Percentiles rank a stretch among this genome's conserved stretches.
Conservation (phyloP, 2,113 vertebrate genomes). For the Theristicus caerulescens region DNA sequence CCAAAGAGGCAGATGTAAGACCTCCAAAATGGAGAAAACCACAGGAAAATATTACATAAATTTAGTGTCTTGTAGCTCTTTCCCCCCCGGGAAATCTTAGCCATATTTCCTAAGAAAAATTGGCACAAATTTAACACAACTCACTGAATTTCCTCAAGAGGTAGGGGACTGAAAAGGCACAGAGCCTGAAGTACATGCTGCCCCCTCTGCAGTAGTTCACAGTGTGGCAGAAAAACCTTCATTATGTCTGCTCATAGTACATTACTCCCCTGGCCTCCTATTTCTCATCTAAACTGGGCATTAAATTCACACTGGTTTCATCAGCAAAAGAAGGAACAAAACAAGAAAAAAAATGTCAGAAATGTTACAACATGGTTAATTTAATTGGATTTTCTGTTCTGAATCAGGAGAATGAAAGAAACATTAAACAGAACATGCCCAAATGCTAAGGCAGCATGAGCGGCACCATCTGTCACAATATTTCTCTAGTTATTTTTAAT, state of each 20-base stretch:
- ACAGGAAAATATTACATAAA: not conserved
- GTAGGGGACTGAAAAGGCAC: not conserved
- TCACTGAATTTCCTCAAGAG: conserved; percentile 9
- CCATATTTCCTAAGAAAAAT: not conserved
- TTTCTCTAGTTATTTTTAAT: conserved; percentile 74
- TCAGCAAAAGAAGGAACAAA: conserved; percentile 6
- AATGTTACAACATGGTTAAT: conserved; percentile 29
- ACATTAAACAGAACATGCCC: conserved; percentile 59
- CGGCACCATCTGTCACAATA: conserved; percentile 74
- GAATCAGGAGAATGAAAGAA: conserved; percentile 60
- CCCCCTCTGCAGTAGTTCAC: not conserved
- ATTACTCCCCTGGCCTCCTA: not conserved
- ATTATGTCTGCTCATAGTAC: not conserved
- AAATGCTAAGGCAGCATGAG: conserved; percentile 70
- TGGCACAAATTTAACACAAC: not conserved
- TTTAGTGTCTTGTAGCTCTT: not conserved
- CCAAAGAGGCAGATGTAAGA: not conserved
- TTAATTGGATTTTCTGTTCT: conserved; percentile 69
- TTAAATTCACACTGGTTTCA: not conserved
- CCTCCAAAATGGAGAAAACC: not conserved
- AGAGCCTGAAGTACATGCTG: not conserved
- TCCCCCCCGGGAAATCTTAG: not conserved
- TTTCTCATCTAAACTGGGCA: not conserved
- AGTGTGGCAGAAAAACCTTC: not conserved
- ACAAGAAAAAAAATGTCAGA: conserved; percentile 40